Conservation (phyloP, 2,797 vertebrate species). For the Fratercula arctica region DNA sequence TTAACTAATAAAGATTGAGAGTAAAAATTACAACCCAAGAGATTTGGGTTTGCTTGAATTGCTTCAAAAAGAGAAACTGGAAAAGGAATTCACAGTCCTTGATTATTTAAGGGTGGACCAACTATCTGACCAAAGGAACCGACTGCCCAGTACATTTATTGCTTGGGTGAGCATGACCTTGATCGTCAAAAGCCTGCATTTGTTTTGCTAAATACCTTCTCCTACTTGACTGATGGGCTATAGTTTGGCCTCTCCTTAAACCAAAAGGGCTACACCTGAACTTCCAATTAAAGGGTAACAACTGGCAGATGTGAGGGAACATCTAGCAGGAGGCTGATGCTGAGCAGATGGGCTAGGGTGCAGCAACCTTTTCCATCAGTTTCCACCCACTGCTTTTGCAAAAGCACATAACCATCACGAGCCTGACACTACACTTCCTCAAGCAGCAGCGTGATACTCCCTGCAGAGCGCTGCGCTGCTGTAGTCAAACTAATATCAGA, state of each 20-base stretch:
- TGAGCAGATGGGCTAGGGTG: constrained; percentile 54
- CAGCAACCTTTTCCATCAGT: neutral
- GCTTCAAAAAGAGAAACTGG: neutral
- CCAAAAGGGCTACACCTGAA: constrained; percentile 50
- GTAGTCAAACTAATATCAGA: neutral
- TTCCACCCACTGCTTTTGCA: constrained; percentile 17
- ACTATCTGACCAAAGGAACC: neutral
- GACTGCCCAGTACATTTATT: neutral
- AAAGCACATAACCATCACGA: neutral
- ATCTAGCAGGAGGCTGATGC: constrained; percentile 33
- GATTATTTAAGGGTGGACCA: neutral
- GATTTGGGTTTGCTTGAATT: neutral
- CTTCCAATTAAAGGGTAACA: constrained; percentile 34
- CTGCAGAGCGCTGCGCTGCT: neutral
- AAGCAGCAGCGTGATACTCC: neutral
- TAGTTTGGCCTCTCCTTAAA: neutral
- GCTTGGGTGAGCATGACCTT: neutral
- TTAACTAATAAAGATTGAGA: neutral
- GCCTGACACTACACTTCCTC: neutral
- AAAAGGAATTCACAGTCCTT: neutral
- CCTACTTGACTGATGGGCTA: neutral
- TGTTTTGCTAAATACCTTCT: neutral
- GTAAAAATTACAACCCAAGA: neutral
- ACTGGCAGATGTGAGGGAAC: constrained; percentile 52
- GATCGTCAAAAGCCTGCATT: neutral